Base-by-base conservation (phyloP, 2,888 invertebrate genomes). In the Brenthis daphne region DNA sequence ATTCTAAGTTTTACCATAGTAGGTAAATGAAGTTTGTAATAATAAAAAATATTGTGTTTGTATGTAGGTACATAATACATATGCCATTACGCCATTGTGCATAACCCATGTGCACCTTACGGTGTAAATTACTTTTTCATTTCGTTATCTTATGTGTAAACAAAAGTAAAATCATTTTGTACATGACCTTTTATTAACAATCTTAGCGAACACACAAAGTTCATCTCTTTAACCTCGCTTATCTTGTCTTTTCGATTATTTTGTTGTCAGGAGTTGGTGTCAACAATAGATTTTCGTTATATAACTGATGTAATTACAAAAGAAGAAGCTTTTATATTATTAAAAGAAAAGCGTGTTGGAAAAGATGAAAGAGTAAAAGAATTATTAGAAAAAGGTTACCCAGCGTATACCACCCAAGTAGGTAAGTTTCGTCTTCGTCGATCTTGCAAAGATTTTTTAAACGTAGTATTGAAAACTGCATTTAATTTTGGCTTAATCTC, bases 321-420 rank as follows among this genome's bases (percentile, higher is more conserved):
- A 85, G 95, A 96, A 73, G 97, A 98, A 89, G 98, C 98, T 0
- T 85, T 98, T 51, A 86, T 93, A 64, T 88, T 98, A 63, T 85
- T 98, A 16, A 94, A 93, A 79, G 88, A 93, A 56, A 95, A 94
- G 66, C 85, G 89, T 77, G 75, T 78, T 0, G 94, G 94, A 0
- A 96, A 95, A 84, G 87, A 93, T 1, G 88, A 94, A 14, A 92
- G 97, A 78, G 95, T 97, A 77, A 85, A 94, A 65, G 89, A 93
- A 70, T 85, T 98, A 68, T 76, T 91, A 64, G 85, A 93, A 60
- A 93, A 93, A 24, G 98, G 98, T 14, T 97, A 97, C 82, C 98
- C 97, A 0, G 96, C 97, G 0, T 94, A 98, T 81, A 98, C 98
- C 0, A 98, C 98, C 0, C 96, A 96, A 94, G 95, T 95, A 74